Base-by-base conservation (phyloP, 2,113 vertebrate species). In the Trichechus manatus region DNA sequence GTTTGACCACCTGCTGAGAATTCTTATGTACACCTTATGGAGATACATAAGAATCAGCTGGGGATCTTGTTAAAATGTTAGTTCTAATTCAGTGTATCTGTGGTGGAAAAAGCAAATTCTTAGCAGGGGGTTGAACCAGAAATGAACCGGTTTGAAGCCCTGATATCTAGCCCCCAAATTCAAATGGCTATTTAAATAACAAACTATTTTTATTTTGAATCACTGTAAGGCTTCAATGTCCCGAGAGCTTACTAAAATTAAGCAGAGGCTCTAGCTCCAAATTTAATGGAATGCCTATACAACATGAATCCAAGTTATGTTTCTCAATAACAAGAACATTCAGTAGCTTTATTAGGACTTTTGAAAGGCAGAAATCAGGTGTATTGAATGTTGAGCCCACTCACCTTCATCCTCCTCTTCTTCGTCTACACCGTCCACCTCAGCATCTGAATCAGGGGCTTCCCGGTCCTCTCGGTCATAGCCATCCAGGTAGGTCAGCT, bases 401-500 rank as follows among this genome's bases (percentile, higher is more conserved):
- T 91, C 63, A 99, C 99, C 99, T 98, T 99, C 99, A 47, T 99
- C 99, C 5, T 98, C 98, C n/a, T 99, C 99, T 1, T 99, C 99
- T 39, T 99, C 99, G 11, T 99, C 99, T 23, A 99, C 99, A 88
- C 99, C 99, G n/a, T 99, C 99, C 39, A 99, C 99, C 95, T 99
- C 99, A 2, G 99, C 99, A 29, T 99, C 99, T 0, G 99, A 99
- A 94, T 99, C 99, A 0, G 99, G 99, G 5, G 99, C 99, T 97
- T 99, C 99, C 75, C 97, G 98, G 97, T 99, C 99, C 87, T 99
- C 99, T 87, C 98, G 96, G 97, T 99, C 99, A 15, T 99, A 99
- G 2, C 99, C 99, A n/a, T 99, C 99, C 97, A 99, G 98, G 95
- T 99, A 99, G 39, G 99, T 99, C 93, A 99, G 99, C 98, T 99